Percentiles rank a stretch among this genome's conserved stretches.
Evolutionary conservation across 2,113 vertebrate genomes (phyloP).

Genomic region (Bungarus multicinctus): DNA sequence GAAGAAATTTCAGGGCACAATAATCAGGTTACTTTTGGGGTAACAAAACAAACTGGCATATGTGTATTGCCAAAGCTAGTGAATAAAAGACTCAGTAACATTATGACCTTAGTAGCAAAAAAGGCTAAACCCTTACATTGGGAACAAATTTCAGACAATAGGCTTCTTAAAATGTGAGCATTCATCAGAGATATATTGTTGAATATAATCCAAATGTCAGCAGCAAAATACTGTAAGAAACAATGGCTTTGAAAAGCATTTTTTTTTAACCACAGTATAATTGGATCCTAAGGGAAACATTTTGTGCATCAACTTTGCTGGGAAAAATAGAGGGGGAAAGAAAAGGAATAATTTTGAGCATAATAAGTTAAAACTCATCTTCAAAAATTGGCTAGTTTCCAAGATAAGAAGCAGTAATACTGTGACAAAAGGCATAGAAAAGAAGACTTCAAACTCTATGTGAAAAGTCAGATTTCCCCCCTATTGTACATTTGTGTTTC

Average conservation of each 20-base stretch:
- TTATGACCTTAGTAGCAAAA: background rate
- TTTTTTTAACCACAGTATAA: background rate
- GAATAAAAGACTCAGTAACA: background rate
- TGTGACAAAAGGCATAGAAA: background rate
- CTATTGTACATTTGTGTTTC: background rate
- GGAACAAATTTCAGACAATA: background rate
- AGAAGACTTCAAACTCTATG: background rate
- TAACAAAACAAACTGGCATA: background rate
- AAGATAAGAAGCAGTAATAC: background rate
- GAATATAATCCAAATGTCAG: background rate
- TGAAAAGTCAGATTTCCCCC: background rate
- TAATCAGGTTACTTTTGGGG: background rate
- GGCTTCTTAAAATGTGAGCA: background rate
- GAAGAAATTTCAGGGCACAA: background rate
- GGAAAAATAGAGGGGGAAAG: background rate
- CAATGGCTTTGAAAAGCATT: background rate
- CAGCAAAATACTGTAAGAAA: background rate
- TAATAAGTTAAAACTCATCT: background rate
- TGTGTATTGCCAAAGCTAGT: background rate
- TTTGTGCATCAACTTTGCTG: background rate
- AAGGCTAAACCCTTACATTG: background rate
- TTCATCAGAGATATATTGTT: background rate
- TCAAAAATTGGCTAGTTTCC: background rate
- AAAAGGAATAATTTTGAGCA: background rate
- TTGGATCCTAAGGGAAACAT: slow-evolving; percentile 5